These are phyloP conservation scores for Olivierus martensii DNA, from an alignment of 1,140 invertebrate genomes.

Conservation along the genomic window DNA sequence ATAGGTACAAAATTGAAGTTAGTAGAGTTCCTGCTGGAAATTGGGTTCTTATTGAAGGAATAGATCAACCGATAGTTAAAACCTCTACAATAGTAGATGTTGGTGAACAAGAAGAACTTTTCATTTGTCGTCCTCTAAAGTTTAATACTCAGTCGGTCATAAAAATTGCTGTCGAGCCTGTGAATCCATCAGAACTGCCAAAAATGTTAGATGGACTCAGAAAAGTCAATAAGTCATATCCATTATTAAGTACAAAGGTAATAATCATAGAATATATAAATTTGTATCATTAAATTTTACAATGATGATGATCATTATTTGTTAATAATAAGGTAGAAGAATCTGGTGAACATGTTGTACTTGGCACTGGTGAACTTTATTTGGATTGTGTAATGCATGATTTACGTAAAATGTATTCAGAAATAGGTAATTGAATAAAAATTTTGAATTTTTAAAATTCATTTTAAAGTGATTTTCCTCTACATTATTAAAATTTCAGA, in stretches of 20 bases:
- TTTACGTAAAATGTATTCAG: conserved; percentile 86
- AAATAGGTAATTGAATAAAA: conserved; percentile 45
- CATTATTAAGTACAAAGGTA: conserved; percentile 72
- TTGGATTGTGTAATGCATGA: conserved; percentile 99
- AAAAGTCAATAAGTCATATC: conserved; percentile 99
- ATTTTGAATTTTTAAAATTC: too few relatives aligned
- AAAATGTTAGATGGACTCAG: conserved; percentile 98
- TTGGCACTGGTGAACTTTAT: conserved; percentile 96
- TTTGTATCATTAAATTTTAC: too few relatives aligned
- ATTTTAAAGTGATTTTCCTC: too few relatives aligned
- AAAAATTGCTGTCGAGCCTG: conserved; percentile 98
- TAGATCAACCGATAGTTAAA: conserved; percentile 97
- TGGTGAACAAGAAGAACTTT: conserved; percentile 47
- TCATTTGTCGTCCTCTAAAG: conserved; percentile 91
- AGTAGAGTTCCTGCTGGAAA: conserved; percentile 94
- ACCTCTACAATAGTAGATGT: conserved; percentile 89
- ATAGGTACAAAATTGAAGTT: conserved; percentile 74
- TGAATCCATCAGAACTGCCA: conserved; percentile 96
- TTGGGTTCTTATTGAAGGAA: conserved; percentile 98
- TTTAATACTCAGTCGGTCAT: conserved; percentile 99
- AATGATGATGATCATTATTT: too few relatives aligned
- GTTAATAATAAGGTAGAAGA: conserved; percentile 97
- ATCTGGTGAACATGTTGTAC: conserved; percentile 94
- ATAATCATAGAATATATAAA: too few relatives aligned
- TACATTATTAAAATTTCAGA: conserved; percentile 37